phyloP scores from a whole-genome alignment of 2,113 vertebrate genomes.

The Uria aalge region DNA sequence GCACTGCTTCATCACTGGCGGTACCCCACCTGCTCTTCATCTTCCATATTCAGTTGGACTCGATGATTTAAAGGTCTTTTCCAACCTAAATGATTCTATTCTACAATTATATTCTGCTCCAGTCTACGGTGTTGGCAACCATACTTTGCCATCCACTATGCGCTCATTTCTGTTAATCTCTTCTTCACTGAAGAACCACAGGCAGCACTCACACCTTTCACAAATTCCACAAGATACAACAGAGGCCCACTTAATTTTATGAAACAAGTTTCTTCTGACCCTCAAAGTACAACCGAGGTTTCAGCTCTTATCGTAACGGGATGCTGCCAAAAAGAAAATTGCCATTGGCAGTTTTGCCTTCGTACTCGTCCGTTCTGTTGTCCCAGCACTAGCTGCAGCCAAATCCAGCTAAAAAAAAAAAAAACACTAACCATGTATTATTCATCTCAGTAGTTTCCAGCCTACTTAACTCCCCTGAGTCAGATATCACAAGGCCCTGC shows the following conservation, averaged over 20 bases:
- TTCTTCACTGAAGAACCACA: background rate
- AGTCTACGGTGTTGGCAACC: no score
- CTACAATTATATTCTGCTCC: background rate
- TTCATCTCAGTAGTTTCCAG: background rate
- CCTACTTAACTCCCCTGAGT: background rate
- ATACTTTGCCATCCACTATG: background rate
- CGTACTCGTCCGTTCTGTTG: background rate
- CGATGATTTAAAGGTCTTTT: background rate
- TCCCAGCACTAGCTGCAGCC: background rate
- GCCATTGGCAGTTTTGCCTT: background rate
- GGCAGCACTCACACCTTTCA: background rate
- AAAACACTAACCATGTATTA: background rate
- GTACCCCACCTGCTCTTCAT: background rate
- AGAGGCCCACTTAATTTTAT: background rate
- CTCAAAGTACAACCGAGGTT: background rate
- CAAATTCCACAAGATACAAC: background rate
- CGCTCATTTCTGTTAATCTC: background rate
- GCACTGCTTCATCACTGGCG: background rate
- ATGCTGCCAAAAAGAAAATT: background rate
- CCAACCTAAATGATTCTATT: background rate
- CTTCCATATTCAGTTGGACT: background rate
- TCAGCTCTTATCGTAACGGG: accelerated
- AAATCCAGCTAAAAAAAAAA: background rate
- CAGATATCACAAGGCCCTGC: background rate
- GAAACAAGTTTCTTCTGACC: background rate